Evolutionary conservation across 1,140 invertebrate species (phyloP), one percentile per base, ranked within the genome.

Genomic region (Drosophila arawakana): DNA sequence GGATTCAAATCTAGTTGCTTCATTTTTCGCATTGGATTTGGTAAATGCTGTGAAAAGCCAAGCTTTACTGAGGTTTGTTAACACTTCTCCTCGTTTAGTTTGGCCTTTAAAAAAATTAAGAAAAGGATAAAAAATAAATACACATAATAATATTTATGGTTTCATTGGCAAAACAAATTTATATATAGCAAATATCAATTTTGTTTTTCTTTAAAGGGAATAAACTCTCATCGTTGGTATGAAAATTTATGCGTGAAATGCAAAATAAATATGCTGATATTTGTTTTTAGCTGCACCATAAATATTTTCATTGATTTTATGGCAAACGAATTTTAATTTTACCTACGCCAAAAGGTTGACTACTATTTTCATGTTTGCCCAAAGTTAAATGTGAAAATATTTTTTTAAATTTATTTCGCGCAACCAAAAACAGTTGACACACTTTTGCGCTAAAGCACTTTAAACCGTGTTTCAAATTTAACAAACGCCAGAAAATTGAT

Each of bases 251-350:
- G 76, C 63, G 59, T 52, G 46, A 73, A 58, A 66, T 41, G 61
- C 21, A 76, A 68, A 76, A 82, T 76, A 83, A 80, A 83, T 73
- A 69, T 76, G 37, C 62, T 71, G 58, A 52, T 73, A 73, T 84
- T 76, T 84, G 59, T 55, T 72, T 71, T 76, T 46, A 34, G 52
- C 59, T 54, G 66, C 49, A 50, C 58, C 73, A 50, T 49, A 84
- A 80, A 84, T 69, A 84, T 84, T 84, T 80, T 80, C 63, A 80
- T 80, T 84, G 76, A 80, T 83, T 83, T 80, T 83, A 61, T 80
- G 62, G 62, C 60, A 70, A 58, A 73, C n/a, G 72, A 83, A 69
- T 68, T 80, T 80, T 50, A 61, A 76, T 76, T 84, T 81, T 37
- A 62, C 46, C 44, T 47, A 55, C 13, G 35, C 49, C 39, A 50